Conservation (phyloP, 2,888 invertebrate species). For the Dryococelus australis region DNA sequence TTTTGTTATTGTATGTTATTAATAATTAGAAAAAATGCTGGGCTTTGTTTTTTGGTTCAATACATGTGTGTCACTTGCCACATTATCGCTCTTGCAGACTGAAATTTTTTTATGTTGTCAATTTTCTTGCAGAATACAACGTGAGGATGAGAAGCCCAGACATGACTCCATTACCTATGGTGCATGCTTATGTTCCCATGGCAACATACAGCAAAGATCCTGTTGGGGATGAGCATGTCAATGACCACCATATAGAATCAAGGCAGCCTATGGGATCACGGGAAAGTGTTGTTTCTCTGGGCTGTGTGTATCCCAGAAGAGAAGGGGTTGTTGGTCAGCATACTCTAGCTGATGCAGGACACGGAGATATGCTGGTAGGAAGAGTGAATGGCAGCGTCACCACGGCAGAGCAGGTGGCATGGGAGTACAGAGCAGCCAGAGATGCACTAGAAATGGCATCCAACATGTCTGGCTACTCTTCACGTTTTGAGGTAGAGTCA, state of each 20-base stretch:
- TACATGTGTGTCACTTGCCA: no score
- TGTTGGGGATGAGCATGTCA: not conserved
- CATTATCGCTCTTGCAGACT: no score
- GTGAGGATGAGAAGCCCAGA: not conserved
- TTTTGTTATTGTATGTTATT: no score
- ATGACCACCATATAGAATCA: not conserved
- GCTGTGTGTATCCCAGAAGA: not conserved
- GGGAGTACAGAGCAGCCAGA: conserved; percentile 38
- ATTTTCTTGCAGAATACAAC: not conserved
- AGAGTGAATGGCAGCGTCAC: conserved; percentile 22
- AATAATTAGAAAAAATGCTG: no score
- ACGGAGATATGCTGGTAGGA: not conserved
- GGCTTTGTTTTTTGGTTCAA: no score
- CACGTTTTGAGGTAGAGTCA: conserved; percentile 45
- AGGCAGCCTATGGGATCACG: not conserved
- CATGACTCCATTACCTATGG: not conserved
- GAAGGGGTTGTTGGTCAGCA: not conserved
- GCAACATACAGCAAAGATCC: not conserved
- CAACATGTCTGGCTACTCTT: conserved; percentile 44
- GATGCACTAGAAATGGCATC: conserved; percentile 44
- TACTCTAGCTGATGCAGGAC: not conserved
- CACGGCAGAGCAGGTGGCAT: conserved; percentile 36
- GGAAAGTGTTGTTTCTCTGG: not conserved
- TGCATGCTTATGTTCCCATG: not conserved
- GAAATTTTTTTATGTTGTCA: no score